Base-by-base conservation (phyloP, 2,797 vertebrate species). In the Poecilia gillii region DNA sequence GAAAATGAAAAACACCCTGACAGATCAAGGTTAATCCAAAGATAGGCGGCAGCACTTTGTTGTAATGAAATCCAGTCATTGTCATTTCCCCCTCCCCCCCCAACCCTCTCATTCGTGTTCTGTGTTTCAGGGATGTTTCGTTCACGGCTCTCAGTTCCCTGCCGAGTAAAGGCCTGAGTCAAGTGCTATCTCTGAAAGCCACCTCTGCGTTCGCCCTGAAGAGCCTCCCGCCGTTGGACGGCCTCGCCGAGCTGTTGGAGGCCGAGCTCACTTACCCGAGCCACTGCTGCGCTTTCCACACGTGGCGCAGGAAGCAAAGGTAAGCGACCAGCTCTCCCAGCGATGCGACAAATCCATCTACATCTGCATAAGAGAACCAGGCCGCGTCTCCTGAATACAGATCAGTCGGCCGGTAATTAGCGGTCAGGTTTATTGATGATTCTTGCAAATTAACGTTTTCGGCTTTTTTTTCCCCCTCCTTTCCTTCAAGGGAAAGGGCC, bases 271-370 rank as follows among this genome's bases (percentile, higher is more conserved):
- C 98, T 39, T 99, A 99, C 90, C 95, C 98, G 14, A 98, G 98
- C 86, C 98, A 99, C 91, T 99, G 98, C 91, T 99, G 98, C 23
- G 98, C 98, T n/a, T 99, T 99, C 88, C 87, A 96, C 88, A 96
- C 96, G 39, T 97, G 97, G 97, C 96, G 84, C 2, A 90, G 71
- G 23, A 92, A 93, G 87, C 93, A 95, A 84, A 95, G 92, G 96
- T 96, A 90, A 49, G 39, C 0, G 6, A 16, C 41, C 66, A 39
- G 20, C 7, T 31, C 81, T 39, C 23, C 47, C 62, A 46, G 79
- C 49, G 43, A 80, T 72, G 55, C 12, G 39, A 74, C 72, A 79
- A 75, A 90, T 81, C 79, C 74, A 76, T 82, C 74, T 66, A 62
- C 53, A 78, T 88, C 72, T 81, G 62, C 76, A 85, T 76, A 76